phyloP scores from a whole-genome alignment of 2,113 vertebrate species.

The Otocyon megalotis region DNA sequence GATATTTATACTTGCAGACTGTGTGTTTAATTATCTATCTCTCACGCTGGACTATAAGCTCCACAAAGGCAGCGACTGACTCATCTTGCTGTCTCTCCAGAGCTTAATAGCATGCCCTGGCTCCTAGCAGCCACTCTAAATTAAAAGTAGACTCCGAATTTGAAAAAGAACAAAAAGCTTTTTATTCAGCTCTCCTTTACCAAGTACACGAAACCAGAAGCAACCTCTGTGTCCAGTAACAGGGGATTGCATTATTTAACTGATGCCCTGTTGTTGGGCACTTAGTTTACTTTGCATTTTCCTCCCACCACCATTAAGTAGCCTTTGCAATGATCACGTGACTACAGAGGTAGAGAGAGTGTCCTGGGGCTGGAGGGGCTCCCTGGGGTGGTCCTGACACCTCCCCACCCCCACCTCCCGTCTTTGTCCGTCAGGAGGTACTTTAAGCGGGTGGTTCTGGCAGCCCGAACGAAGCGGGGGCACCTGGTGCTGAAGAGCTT shows the following conservation, averaged over 20 bases:
- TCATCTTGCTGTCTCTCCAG: neutral
- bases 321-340: neutral
- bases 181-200: neutral
- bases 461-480: constrained; percentile 72
- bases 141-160: neutral
- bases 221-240: neutral
- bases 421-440: constrained; percentile 72
- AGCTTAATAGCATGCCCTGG: neutral
- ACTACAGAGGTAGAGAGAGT: neutral
- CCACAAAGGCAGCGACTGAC: neutral
- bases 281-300: neutral
- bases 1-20: neutral
- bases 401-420: too few species aligned
- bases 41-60: neutral
- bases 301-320: neutral
- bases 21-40: neutral
- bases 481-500: constrained; percentile 87
- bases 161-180: neutral
- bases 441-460: constrained; percentile 86
- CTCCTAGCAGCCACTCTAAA: neutral
- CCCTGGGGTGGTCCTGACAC: neutral
- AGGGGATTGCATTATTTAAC: neutral
- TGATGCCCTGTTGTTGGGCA: neutral
- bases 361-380: neutral
- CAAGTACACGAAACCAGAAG: neutral